Evolutionary conservation across 2,888 invertebrate species (phyloP), one percentile per base, ranked within the genome.

Genomic region (Pristionchus fissidentatus): DNA sequence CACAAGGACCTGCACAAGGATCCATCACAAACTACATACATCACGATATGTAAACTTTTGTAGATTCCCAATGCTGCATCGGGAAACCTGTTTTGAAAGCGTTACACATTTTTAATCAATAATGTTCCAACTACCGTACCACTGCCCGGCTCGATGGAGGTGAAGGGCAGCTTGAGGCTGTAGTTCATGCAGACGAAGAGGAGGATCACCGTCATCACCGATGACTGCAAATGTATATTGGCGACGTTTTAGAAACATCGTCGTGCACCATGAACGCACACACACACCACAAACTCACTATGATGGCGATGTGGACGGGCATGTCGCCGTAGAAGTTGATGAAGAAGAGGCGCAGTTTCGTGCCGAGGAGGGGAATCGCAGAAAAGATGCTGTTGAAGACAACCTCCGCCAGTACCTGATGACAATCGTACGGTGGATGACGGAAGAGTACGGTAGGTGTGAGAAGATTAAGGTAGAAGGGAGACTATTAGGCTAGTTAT

Each of bases 321-420:
- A 79, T 55, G 5, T 41, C 79, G 32, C 26, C 57, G 19, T 79
- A 79, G 52, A 79, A 43, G 22, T 79, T 79, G 57, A 79, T 57
- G 79, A 79, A 79, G 79, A 79, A 79, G 10, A n/a, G 52, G 49
- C 29, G 35, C 7, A 79, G 79, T 38, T 79, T 38, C 29, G 52
- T 57, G 38, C 79, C 79, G 29, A 79, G 79, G 38, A 43, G 29
- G 19, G 79, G 41, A 38, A 79, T 38, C 22, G 43, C 38, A 26
- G 79, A 79, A 57, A 79, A 43, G 41, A 79, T 26, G 35, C 79
- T 57, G 35, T 55, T 57, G 79, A 79, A 79, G 52, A 79, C 26
- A 5, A 79, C 79, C 41, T 79, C 79, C 7, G 79, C 38, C 2
- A 79, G 26, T n/a, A 79, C 57, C 79, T 79, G 57, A 60, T 8